These are phyloP conservation scores for Andrena minutula DNA, from an alignment of 2,888 invertebrate species.

Conservation along the genomic window DNA sequence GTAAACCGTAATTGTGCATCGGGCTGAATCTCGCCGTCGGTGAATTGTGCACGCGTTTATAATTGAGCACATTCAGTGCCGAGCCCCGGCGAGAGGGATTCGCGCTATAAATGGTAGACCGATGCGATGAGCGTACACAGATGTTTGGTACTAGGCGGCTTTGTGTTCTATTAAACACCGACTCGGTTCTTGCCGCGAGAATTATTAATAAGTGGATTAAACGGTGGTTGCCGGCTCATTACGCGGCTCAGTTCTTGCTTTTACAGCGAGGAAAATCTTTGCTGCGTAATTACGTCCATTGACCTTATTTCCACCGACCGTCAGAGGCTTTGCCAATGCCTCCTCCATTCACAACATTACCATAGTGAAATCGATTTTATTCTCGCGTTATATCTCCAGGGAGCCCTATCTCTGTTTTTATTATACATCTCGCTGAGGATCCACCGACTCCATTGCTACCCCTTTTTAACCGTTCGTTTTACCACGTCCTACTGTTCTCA, in stretches of 20 bases:
- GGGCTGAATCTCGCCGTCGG: background rate
- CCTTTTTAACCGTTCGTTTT: too few species aligned
- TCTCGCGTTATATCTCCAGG: too few species aligned
- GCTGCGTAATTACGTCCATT: background rate
- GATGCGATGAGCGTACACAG: conserved; percentile 14
- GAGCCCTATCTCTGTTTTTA: too few species aligned
- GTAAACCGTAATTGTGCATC: background rate
- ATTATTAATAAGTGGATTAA: conserved; percentile 45
- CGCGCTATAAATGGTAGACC: conserved; percentile 30
- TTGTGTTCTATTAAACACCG: conserved; percentile 28
- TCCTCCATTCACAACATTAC: too few species aligned
- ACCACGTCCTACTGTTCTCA: too few species aligned
- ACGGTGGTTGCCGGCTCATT: background rate
- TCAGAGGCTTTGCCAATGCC: too few species aligned
- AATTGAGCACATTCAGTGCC: conserved; percentile 32
- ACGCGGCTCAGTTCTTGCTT: conserved; percentile 17
- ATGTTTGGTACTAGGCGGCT: conserved; percentile 13
- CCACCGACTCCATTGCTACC: too few species aligned
- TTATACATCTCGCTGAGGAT: too few species aligned
- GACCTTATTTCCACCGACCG: background rate
- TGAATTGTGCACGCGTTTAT: conserved; percentile 14
- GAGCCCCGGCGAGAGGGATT: conserved; percentile 9
- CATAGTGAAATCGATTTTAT: too few species aligned
- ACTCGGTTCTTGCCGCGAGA: conserved; percentile 24
- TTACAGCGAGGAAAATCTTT: background rate